Percentiles rank a stretch among this genome's conserved stretches.
Conservation (phyloP, 2,113 vertebrate genomes). For the Boleophthalmus pectinirostris region DNA sequence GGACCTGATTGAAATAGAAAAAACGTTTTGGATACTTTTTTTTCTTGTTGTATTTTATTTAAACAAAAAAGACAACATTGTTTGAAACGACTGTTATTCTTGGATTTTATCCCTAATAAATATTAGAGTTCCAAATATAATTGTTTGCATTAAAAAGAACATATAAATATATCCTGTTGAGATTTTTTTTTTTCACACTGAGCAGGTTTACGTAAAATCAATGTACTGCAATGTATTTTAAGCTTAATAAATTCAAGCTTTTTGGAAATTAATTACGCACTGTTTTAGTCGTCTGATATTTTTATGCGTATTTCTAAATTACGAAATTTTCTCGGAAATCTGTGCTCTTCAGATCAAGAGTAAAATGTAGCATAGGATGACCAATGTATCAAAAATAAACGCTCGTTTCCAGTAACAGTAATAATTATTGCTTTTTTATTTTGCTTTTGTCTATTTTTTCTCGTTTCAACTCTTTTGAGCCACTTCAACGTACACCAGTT, state of each 20-base stretch:
- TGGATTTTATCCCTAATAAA: slow-evolving; percentile 39
- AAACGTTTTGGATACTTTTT: not conserved
- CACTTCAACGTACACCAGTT: not conserved
- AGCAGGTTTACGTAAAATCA: not conserved
- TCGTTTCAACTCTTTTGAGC: not conserved
- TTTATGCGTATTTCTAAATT: not conserved
- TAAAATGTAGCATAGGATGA: not conserved
- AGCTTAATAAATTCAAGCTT: not conserved
- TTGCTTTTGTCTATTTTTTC: not conserved
- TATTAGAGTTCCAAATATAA: slow-evolving; percentile 2
- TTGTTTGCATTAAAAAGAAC: not conserved
- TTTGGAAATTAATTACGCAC: not conserved
- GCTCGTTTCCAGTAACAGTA: not conserved
- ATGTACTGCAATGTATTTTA: not conserved
- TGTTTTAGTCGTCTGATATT: not conserved
- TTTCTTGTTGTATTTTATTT: not conserved
- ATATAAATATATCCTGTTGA: not conserved
- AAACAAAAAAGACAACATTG: not conserved
- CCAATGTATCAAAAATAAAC: not conserved
- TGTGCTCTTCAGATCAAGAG: not conserved
- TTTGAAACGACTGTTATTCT: not conserved
- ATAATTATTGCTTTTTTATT: not conserved
- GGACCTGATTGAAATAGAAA: slow-evolving; percentile 1
- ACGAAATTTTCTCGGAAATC: not conserved
- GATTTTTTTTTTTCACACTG: not conserved